Conservation (phyloP, 1,140 invertebrate genomes). For the Druon quercuslanigerum region DNA sequence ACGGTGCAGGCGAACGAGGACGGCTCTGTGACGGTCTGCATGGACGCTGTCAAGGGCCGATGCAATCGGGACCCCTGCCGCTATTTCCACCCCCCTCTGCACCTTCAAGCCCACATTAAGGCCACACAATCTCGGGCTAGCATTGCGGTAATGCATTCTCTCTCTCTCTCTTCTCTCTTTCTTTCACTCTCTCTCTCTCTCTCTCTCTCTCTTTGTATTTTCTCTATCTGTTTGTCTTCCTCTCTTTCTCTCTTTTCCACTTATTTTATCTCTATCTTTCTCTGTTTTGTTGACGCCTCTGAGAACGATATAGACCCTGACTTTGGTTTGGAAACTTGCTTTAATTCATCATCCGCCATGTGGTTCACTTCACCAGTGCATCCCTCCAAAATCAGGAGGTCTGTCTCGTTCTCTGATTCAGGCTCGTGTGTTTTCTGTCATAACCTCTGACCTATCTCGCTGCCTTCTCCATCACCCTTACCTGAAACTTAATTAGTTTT, state of each 20-base stretch:
- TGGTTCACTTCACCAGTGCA: neutral
- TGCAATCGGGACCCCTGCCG: slow-evolving; percentile 96
- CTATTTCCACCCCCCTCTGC: slow-evolving; percentile 98
- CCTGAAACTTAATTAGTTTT: slow-evolving; percentile 22
- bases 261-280: slow-evolving; percentile 40
- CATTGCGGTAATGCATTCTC: slow-evolving; percentile 90
- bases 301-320: slow-evolving; percentile 5
- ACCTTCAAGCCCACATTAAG: slow-evolving; percentile 99
- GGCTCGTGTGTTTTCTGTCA: slow-evolving; percentile 4
- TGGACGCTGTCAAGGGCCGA: slow-evolving; percentile 98
- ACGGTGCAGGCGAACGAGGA: slow-evolving; percentile 94
- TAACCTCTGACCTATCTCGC: neutral
- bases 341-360: neutral
- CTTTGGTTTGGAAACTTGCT: neutral
- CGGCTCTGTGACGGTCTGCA: slow-evolving; percentile 98
- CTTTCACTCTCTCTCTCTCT: slow-evolving; percentile 61
- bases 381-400: slow-evolving; percentile 2
- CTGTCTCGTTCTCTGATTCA: slow-evolving; percentile 15
- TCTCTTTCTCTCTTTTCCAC: slow-evolving; percentile 54
- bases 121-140: slow-evolving; percentile 94
- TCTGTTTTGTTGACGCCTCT: neutral
- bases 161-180: slow-evolving; percentile 73
- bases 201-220: slow-evolving; percentile 48
- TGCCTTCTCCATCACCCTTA: slow-evolving; percentile 13
- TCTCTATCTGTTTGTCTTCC: slow-evolving; percentile 47